Conservation (phyloP, 2,797 vertebrate species). For the Protosalanx chinensis region DNA sequence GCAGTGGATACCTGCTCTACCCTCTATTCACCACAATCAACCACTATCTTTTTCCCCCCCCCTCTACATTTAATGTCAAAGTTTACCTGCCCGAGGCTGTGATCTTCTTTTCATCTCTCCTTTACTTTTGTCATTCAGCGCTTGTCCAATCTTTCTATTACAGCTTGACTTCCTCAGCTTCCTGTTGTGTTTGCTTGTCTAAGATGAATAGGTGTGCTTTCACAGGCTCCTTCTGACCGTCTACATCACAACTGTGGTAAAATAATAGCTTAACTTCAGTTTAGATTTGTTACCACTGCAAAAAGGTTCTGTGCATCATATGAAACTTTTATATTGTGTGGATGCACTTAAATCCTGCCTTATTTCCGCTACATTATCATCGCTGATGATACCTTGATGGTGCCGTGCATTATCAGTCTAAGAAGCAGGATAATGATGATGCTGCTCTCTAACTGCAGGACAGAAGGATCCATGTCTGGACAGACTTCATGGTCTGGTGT, state of each 20-base stretch:
- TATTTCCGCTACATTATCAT: no score
- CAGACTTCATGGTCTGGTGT: constrained; percentile 20
- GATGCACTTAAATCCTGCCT: no score
- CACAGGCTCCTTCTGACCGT: no score
- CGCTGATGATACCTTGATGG: no score
- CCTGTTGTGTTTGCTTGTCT: no score
- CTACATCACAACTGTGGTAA: no score
- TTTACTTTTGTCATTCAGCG: neutral
- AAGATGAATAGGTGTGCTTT: no score
- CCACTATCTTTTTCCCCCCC: no score
- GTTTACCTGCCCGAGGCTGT: neutral
- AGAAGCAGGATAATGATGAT: constrained; percentile 28
- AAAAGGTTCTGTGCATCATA: neutral
- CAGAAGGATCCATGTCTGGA: constrained; percentile 20
- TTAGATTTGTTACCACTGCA: neutral
- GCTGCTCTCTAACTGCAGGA: constrained; percentile 36
- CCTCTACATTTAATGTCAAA: no score
- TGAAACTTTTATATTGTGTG: neutral
- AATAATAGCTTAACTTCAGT: neutral
- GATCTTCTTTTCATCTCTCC: neutral
- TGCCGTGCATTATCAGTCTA: constrained; percentile 2
- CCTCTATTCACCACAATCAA: no score
- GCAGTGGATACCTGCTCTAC: no score
- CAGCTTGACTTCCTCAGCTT: neutral
- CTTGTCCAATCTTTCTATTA: no score